Evolutionary conservation across 2,888 invertebrate species (phyloP), one percentile per base, ranked within the genome.

Genomic region (Tanypteryx hageni): DNA sequence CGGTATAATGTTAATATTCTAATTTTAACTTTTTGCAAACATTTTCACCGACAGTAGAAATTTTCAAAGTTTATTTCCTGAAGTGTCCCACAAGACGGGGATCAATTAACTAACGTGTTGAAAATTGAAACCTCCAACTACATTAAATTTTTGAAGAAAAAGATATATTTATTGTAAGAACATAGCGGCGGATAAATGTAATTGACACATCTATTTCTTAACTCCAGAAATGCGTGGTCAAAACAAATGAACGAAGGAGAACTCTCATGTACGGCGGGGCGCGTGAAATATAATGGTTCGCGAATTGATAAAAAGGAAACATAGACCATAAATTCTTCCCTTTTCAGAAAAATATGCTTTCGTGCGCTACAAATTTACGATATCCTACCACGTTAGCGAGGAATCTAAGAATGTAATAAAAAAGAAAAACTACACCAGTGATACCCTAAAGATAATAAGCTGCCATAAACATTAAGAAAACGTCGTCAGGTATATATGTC

Each of bases 351-450:
- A 59, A 59, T 27, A 89, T 44, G 59, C 64, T 44, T 64, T 64
- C 64, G 8, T n/a, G 64, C 31, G 16, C 11, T 31, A 68, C 64
- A 68, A 89, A 89, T 44, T 89, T 64, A 89, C 64, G 68, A 64
- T 89, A 61, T 31, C 89, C 44, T 10, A 31, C 13, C 61, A 44
- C 89, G 44, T 89, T 10, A 44, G 13, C 31, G 44, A 57, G 57
- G 9, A n/a, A 76, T 22, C 64, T 11, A 44, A 64, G 31, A 64
- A 89, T 16, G 44, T 68, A 9, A 61, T 27, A 44, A 61, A 64
- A 59, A 64, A 31, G 27, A 61, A 22, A 61, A 61, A 27, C 22
- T 16, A 61, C 18, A 10, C 85, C 7, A 31, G 10, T 16, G 44
- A 86, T 16, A 31, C 31, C 61, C 31, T 27, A 86, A 61, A 31